phyloP scores from a whole-genome alignment of 2,113 vertebrate species.

The Ceyx cyanopectus region DNA sequence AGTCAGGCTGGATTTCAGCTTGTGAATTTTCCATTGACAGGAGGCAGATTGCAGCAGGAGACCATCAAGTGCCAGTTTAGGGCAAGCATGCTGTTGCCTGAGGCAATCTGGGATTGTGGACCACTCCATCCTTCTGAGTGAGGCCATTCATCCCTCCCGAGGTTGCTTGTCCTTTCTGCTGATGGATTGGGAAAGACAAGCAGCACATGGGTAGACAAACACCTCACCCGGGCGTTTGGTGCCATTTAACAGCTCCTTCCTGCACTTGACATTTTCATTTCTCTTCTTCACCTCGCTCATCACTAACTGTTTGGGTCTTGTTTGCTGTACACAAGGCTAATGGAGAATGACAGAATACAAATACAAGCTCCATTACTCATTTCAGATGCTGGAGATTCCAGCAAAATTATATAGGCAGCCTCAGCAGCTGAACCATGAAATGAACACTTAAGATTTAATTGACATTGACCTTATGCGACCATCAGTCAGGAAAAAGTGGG shows the following conservation, averaged over 20 bases:
- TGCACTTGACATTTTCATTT: slow-evolving; percentile 89
- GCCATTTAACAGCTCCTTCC: slow-evolving; percentile 88
- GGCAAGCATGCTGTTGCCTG: slow-evolving; percentile 71
- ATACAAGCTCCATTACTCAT: slow-evolving; percentile 59
- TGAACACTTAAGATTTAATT: slow-evolving; percentile 61
- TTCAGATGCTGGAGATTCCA: slow-evolving; percentile 49
- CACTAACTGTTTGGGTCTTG: slow-evolving; percentile 76
- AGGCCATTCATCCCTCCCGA: slow-evolving; percentile 80
- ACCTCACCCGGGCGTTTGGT: slow-evolving; percentile 83
- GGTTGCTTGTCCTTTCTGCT: slow-evolving; percentile 82
- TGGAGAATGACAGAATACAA: slow-evolving; percentile 78
- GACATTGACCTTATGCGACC: neutral
- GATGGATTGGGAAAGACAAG: slow-evolving; percentile 88
- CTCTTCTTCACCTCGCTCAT: slow-evolving; percentile 78
- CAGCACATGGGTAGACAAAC: slow-evolving; percentile 86
- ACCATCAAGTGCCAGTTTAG: slow-evolving; percentile 76
- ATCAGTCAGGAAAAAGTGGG: neutral
- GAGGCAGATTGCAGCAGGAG: slow-evolving; percentile 70
- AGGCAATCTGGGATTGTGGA: slow-evolving; percentile 67
- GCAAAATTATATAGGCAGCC: slow-evolving; percentile 31
- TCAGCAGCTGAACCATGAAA: slow-evolving; percentile 22
- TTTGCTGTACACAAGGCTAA: slow-evolving; percentile 71
- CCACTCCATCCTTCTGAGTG: slow-evolving; percentile 59
- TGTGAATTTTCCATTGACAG: slow-evolving; percentile 73
- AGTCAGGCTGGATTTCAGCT: slow-evolving; percentile 41